These are phyloP conservation scores for Clostera curtula DNA, from an alignment of 2,888 invertebrate genomes.

Conservation along the genomic window DNA sequence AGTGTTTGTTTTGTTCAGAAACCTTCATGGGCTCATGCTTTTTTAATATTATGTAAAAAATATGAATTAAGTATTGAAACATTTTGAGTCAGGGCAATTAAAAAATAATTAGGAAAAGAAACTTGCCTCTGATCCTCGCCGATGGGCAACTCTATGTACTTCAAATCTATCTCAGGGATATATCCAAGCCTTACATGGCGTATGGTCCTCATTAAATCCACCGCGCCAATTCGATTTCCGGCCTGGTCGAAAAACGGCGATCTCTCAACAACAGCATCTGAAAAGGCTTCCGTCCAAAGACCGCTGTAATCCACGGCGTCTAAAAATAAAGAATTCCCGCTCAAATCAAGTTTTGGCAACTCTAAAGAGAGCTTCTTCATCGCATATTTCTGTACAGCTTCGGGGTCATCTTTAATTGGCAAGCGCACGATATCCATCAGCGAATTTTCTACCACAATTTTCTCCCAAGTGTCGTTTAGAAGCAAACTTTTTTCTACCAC, in stretches of 20 bases:
- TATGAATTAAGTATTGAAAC: neutral
- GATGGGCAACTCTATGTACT: constrained; percentile 18
- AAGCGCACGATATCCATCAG: constrained; percentile 10
- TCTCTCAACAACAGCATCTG: constrained; percentile 12
- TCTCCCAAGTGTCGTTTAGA: constrained; percentile 18
- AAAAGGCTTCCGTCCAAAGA: constrained; percentile 21
- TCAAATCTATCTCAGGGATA: constrained; percentile 2
- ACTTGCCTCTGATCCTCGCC: constrained; percentile 16
- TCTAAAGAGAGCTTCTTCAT: constrained; percentile 9
- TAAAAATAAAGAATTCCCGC: constrained; percentile 23
- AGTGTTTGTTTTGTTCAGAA: too few relatives aligned
- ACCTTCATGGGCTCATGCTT: too few relatives aligned
- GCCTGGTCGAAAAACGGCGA: constrained; percentile 18
- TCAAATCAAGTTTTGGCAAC: constrained; percentile 10
- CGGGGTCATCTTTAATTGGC: constrained; percentile 13
- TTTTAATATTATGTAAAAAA: neutral
- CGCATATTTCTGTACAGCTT: constrained; percentile 8
- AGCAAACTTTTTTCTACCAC: constrained; percentile 17
- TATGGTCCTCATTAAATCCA: constrained; percentile 22
- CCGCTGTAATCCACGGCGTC: constrained; percentile 21
- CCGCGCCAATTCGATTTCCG: constrained; percentile 16
- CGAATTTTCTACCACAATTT: constrained; percentile 10
- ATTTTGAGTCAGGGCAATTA: neutral
- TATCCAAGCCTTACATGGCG: constrained; percentile 13
- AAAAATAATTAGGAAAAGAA: constrained; percentile 15